phyloP scores from a whole-genome alignment of 2,888 invertebrate species.

The Pimpla rufipes region DNA sequence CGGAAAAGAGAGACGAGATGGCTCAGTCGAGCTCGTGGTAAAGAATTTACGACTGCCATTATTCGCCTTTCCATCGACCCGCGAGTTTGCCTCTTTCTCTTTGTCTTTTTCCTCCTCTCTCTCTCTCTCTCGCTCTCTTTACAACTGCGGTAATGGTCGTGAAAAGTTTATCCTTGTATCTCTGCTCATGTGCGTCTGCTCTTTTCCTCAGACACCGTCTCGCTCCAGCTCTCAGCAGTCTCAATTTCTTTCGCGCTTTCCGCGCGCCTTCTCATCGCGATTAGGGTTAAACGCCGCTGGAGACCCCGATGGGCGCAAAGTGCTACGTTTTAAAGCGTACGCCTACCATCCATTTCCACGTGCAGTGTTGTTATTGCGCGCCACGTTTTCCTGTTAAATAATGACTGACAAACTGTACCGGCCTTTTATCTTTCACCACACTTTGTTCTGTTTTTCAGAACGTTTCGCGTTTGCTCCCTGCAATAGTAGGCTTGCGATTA shows the following conservation, averaged over 20 bases:
- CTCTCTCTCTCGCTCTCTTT: slow-evolving; percentile 32
- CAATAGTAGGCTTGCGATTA: no score
- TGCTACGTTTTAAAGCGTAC: slow-evolving; percentile 53
- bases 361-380: slow-evolving; percentile 24
- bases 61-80: slow-evolving; percentile 66
- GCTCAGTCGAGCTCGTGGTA: slow-evolving; percentile 54
- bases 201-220: slow-evolving; percentile 6
- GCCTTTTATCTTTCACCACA: slow-evolving; percentile 14
- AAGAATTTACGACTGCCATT: slow-evolving; percentile 69
- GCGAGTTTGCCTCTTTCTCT: slow-evolving; percentile 13
- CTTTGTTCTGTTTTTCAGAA: slow-evolving; percentile 24
- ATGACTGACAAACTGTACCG: slow-evolving; percentile 17
- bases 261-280: slow-evolving; percentile 38
- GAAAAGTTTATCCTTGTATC: slow-evolving; percentile 66
- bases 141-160: slow-evolving; percentile 64
- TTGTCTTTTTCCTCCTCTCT: no score
- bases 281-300: slow-evolving; percentile 62
- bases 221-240: slow-evolving; percentile 45
- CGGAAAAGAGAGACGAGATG: slow-evolving; percentile 26
- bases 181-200: slow-evolving; percentile 40
- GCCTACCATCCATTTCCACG: not conserved
- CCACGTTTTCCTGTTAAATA: slow-evolving; percentile 49
- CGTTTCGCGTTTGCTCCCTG: no score
- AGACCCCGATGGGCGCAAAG: slow-evolving; percentile 50
- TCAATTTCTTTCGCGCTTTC: slow-evolving; percentile 60